Evolutionary conservation across 2,797 vertebrate genomes (phyloP).

Genomic region (Typhlichthys subterraneus): DNA sequence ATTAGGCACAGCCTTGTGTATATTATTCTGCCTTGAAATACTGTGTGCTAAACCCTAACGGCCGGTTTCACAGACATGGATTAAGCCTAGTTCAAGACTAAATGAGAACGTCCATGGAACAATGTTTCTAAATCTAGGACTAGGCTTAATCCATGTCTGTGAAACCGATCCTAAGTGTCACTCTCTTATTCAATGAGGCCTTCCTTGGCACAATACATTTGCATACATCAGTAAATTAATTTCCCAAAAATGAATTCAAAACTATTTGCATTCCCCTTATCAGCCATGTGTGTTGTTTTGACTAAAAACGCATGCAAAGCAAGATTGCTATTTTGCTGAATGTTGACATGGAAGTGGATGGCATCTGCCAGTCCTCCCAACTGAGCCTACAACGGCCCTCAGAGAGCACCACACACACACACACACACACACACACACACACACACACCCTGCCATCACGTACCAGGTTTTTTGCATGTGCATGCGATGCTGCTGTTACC

Average conservation of each 20-base stretch:
- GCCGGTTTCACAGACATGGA: too few species aligned
- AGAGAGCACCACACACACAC: constrained; percentile 29
- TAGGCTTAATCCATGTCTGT: too few species aligned
- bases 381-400: constrained; percentile 25
- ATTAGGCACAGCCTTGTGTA: neutral
- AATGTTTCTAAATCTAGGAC: too few species aligned
- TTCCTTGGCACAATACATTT: neutral
- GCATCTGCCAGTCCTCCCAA: constrained; percentile 40
- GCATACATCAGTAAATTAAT: neutral
- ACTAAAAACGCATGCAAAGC: constrained; percentile 6
- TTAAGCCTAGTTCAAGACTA: too few species aligned
- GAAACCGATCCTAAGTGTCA: too few species aligned
- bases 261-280: neutral
- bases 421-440: constrained; percentile 14
- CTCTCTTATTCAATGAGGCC: neutral
- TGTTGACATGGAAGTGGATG: constrained; percentile 10
- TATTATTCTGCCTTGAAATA: neutral
- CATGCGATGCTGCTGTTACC: constrained; percentile 22
- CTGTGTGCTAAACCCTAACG: constrained; percentile 3
- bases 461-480: constrained; percentile 4
- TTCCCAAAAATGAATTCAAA: constrained; percentile 3
- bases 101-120: too few species aligned
- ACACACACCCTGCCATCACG: constrained; percentile 27
- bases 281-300: neutral
- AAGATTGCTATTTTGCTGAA: constrained; percentile 18